phyloP scores from a whole-genome alignment of 64 coral and sea anemone genomes.

The Pocillopora verrucosa region DNA sequence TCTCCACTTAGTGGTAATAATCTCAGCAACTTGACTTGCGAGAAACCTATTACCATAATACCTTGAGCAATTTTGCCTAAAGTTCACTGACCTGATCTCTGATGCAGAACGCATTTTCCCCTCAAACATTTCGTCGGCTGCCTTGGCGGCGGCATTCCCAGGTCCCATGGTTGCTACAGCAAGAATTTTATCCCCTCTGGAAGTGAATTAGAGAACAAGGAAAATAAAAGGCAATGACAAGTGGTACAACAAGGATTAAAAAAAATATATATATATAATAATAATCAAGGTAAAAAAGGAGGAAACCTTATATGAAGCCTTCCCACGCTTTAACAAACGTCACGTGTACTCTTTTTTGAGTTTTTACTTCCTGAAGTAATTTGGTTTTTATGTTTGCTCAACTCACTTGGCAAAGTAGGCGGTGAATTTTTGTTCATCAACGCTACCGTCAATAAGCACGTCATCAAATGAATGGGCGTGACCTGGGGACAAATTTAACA shows the following conservation, averaged over 20 bases:
- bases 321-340: no score
- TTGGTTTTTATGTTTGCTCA: neutral
- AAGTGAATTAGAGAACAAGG: neutral
- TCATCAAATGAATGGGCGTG: constrained; percentile 95
- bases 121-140: constrained; percentile 87
- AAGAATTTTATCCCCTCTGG: constrained; percentile 78
- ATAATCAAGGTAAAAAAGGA: neutral
- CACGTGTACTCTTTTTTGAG: no score
- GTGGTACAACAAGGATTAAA: neutral
- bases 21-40: no score
- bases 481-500: constrained; percentile 39
- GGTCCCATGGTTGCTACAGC: constrained; percentile 91
- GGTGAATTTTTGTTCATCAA: constrained; percentile 82
- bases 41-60: no score
- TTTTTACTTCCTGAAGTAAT: no score
- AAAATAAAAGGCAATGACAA: neutral
- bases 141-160: constrained; percentile 77
- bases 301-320: neutral
- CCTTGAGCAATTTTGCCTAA: no score
- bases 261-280: neutral
- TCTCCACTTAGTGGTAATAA: no score
- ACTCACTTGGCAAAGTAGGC: constrained; percentile 96
- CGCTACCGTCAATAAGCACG: constrained; percentile 80
- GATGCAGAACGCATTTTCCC: constrained; percentile 86
- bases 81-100: constrained; percentile 63